phyloP scores from a whole-genome alignment of 2,113 vertebrate genomes.

The Alethe castanea region DNA sequence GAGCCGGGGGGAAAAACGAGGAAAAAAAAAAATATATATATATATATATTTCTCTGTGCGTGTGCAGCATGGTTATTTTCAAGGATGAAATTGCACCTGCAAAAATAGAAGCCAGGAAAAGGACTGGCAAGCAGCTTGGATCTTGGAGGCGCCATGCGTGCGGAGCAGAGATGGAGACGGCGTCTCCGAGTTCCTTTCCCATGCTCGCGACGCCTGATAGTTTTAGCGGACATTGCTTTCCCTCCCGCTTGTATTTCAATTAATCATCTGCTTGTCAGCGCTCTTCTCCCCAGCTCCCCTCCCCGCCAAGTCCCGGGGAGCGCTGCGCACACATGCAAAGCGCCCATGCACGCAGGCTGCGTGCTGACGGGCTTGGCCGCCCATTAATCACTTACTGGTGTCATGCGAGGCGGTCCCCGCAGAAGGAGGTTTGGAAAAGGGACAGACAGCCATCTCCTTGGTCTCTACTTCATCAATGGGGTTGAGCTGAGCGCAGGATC shows the following conservation, averaged over 20 bases:
- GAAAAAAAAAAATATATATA: neutral
- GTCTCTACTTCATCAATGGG: neutral
- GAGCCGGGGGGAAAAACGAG: neutral
- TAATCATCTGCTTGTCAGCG: conserved; percentile 59
- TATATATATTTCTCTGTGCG: neutral
- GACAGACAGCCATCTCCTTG: neutral
- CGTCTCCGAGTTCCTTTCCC: conserved; percentile 32
- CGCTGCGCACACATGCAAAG: neutral
- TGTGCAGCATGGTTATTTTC: conserved; percentile 54
- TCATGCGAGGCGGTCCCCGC: neutral
- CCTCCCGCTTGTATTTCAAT: conserved; percentile 51
- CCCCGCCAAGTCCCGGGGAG: conserved; percentile 1
- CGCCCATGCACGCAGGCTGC: conserved; percentile 35
- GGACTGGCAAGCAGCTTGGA: neutral
- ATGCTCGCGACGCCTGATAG: conserved; percentile 15
- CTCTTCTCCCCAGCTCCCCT: conserved; percentile 19
- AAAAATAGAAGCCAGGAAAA: conserved; percentile 54
- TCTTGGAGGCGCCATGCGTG: conserved; percentile 5
- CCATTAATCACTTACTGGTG: neutral
- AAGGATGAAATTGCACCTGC: conserved; percentile 46
- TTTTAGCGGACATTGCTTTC: conserved; percentile 52
- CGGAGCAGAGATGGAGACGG: neutral
- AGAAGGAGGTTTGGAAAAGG: neutral
- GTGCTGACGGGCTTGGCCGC: neutral
- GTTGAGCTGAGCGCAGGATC: neutral